Percentiles rank a stretch among this genome's conserved stretches.
phyloP scores from a whole-genome alignment of 2,888 invertebrate species.

The Caenorhabditis afra region DNA sequence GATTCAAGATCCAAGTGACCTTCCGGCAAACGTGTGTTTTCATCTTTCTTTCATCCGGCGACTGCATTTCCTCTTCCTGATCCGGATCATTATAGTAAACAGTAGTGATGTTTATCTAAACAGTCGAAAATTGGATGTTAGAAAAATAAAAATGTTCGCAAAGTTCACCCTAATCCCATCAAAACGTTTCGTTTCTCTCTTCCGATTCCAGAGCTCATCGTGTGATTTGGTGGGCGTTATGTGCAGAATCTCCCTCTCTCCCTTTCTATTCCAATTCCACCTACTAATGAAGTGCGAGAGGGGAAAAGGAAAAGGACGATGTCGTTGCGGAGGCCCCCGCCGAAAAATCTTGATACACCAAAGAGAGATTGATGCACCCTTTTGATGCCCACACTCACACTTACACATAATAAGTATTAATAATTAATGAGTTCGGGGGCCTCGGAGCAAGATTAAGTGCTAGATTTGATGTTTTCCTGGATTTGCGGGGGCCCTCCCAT shows the following conservation, averaged over 20 bases:
- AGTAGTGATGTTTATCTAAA: slow-evolving; percentile 31
- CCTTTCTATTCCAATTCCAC: slow-evolving; percentile 15
- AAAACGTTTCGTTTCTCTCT: slow-evolving; percentile 16
- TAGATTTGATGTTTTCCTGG: slow-evolving; percentile 50
- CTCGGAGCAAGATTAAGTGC: slow-evolving; percentile 49
- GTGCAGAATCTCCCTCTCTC: slow-evolving; percentile 20
- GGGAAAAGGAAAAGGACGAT: slow-evolving; percentile 23
- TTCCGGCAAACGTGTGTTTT: slow-evolving; percentile 42
- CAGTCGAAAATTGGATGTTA: not conserved
- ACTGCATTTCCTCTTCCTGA: not conserved
- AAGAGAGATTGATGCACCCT: slow-evolving; percentile 53
- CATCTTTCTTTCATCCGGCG: slow-evolving; percentile 14
- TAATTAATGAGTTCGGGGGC: slow-evolving; percentile 57
- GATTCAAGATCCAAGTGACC: not conserved
- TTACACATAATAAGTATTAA: slow-evolving; percentile 62
- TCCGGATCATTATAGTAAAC: no score
- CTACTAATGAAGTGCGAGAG: no score
- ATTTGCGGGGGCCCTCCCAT: not conserved
- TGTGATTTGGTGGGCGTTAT: slow-evolving; percentile 19
- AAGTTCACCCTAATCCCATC: slow-evolving; percentile 53
- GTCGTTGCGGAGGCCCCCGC: slow-evolving; percentile 35
- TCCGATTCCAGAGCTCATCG: not conserved
- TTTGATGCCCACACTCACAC: slow-evolving; percentile 30
- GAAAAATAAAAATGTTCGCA: slow-evolving; percentile 5
- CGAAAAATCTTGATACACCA: slow-evolving; percentile 42